Evolutionary conservation across 2,113 vertebrate genomes (phyloP).

Genomic region (Microtus pennsylvanicus): DNA sequence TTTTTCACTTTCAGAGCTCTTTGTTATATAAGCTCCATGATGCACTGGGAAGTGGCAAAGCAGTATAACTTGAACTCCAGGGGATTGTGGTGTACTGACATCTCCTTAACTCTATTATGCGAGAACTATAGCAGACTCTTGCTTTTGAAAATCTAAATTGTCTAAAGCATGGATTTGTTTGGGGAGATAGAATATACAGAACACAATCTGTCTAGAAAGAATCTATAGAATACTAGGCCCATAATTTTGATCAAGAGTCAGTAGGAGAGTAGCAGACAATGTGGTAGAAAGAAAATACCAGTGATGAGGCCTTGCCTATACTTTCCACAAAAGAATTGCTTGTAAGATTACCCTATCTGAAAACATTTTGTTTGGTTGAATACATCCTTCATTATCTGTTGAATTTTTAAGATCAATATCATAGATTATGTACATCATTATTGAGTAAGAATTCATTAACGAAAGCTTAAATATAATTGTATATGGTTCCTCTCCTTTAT

Average conservation of each 20-base stretch:
- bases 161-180: not conserved
- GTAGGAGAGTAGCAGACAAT: not conserved
- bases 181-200: not conserved
- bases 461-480: not conserved
- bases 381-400: not conserved
- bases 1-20: not conserved
- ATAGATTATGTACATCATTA: not conserved
- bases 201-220: not conserved
- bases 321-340: not conserved
- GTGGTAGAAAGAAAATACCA: not conserved
- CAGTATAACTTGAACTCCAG: not conserved
- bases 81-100: not conserved
- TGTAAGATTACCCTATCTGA: not conserved
- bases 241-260: not conserved
- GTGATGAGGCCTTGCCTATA: not conserved
- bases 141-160: slow-evolving; percentile 44
- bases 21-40: not conserved
- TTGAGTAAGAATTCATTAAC: not conserved
- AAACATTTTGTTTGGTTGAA: slow-evolving; percentile 23
- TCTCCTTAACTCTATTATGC: not conserved
- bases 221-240: not conserved
- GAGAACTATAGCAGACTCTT: slow-evolving; percentile 2
- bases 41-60: not conserved
- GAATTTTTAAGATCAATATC: not conserved
- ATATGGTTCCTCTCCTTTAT: not conserved